Evolutionary conservation across 2,888 invertebrate species (phyloP).

Genomic region (Xylocampa areola): DNA sequence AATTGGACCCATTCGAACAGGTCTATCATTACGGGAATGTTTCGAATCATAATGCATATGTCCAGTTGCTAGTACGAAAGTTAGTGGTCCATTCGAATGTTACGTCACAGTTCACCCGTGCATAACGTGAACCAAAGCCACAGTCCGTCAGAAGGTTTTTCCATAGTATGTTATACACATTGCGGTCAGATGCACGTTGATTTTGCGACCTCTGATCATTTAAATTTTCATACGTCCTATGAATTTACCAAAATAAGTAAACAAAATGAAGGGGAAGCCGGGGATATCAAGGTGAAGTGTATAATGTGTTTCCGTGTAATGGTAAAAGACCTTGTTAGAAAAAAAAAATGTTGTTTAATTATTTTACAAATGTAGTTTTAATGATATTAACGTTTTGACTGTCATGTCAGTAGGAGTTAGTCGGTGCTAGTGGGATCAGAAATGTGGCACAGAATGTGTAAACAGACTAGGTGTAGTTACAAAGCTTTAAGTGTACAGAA

Average conservation of each 20-base stretch:
- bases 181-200: constrained; percentile 58
- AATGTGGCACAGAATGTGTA: constrained; percentile 74
- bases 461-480: constrained; percentile 63
- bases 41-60: constrained; percentile 36
- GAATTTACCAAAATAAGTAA: constrained; percentile 5
- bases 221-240: constrained; percentile 7
- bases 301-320: constrained; percentile 45
- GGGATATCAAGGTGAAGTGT: constrained; percentile 43
- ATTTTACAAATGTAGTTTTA: constrained; percentile 46
- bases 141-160: constrained; percentile 47
- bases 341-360: constrained; percentile 36
- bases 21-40: constrained; percentile 29
- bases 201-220: constrained; percentile 27
- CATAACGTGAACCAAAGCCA: constrained; percentile 59
- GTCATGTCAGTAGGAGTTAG: constrained; percentile 26
- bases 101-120: constrained; percentile 59
- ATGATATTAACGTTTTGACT: constrained; percentile 37
- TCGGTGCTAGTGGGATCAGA: constrained; percentile 44
- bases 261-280: constrained; percentile 39
- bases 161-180: constrained; percentile 61
- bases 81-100: constrained; percentile 48
- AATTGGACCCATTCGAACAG: constrained; percentile 25
- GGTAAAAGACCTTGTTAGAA: constrained; percentile 39
- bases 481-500: constrained; percentile 62
- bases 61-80: constrained; percentile 37